Percentiles rank a stretch among this genome's conserved stretches.
Evolutionary conservation across 2,113 vertebrate species (phyloP).

Genomic region (Tragelaphus strepsiceros): DNA sequence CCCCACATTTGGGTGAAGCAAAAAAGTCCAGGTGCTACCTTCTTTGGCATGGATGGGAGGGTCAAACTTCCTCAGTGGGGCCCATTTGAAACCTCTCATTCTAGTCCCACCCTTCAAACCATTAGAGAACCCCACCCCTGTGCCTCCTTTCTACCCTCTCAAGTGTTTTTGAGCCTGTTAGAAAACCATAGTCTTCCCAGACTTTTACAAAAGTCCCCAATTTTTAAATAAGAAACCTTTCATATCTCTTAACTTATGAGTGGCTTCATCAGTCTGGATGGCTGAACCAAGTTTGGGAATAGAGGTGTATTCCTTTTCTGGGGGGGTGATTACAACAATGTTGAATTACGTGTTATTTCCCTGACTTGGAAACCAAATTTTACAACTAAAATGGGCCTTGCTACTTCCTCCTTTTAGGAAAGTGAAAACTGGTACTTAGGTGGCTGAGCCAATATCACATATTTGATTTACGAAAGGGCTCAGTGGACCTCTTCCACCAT

Average conservation of each 20-base stretch:
- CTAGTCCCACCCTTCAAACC: accelerated
- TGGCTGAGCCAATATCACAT: background rate
- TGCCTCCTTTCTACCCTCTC: background rate
- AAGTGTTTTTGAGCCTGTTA: background rate
- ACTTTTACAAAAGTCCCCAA: background rate
- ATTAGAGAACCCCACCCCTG: background rate
- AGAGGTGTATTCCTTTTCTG: background rate
- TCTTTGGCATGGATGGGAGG: background rate
- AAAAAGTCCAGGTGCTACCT: background rate
- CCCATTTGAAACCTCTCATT: background rate
- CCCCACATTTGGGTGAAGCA: background rate
- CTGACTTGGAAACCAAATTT: background rate
- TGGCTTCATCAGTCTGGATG: background rate
- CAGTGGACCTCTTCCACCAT: background rate
- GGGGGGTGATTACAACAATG: background rate
- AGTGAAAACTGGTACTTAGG: background rate
- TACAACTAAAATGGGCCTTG: background rate
- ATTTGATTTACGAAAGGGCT: background rate
- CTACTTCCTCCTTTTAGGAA: background rate
- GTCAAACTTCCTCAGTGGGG: background rate
- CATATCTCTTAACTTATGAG: background rate
- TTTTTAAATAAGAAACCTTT: background rate
- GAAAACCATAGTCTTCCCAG: background rate
- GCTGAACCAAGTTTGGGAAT: background rate
- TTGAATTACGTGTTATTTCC: background rate